These are phyloP conservation scores for Euura saliciscinereae DNA, from an alignment of 1,140 invertebrate species.

Conservation along the genomic window DNA sequence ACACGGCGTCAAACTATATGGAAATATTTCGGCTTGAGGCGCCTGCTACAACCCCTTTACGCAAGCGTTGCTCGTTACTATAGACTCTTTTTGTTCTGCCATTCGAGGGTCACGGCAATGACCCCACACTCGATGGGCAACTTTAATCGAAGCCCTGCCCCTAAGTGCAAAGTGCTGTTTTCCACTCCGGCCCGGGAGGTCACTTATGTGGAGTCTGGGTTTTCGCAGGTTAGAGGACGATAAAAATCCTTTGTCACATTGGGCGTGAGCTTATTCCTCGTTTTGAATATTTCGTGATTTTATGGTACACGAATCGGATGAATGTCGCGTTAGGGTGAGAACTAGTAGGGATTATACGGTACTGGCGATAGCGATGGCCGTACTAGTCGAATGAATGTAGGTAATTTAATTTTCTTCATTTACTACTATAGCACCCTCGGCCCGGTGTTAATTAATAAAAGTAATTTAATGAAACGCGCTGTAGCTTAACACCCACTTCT, in stretches of 20 bases:
- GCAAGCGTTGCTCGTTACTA: too few species aligned
- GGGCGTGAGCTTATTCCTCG: too few species aligned
- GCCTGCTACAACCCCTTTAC: too few species aligned
- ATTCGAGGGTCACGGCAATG: conserved; percentile 8
- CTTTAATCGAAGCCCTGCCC: conserved; percentile 46
- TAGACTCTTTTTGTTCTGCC: conserved; percentile 5
- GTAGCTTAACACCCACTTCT: background rate
- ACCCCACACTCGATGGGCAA: conserved; percentile 27
- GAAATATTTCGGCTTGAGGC: too few species aligned
- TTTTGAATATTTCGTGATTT: too few species aligned
- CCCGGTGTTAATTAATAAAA: conserved; percentile 51
- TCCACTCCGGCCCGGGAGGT: conserved; percentile 37
- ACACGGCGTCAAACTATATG: too few species aligned
- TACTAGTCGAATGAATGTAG: conserved; percentile 24
- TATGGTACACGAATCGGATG: too few species aligned
- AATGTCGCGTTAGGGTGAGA: too few species aligned
- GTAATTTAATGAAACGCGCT: conserved; percentile 49
- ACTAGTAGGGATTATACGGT: background rate
- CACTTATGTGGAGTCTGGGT: conserved; percentile 27
- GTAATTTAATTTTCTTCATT: conserved; percentile 52
- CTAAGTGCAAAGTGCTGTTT: conserved; percentile 53
- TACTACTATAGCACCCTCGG: conserved; percentile 38
- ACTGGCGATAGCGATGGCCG: background rate
- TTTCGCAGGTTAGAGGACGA: too few species aligned
- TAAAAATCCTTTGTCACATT: too few species aligned